Evolutionary conservation across 2,888 invertebrate genomes (phyloP), one percentile per base, ranked within the genome.

Genomic region (Chrysolina haemoptera): DNA sequence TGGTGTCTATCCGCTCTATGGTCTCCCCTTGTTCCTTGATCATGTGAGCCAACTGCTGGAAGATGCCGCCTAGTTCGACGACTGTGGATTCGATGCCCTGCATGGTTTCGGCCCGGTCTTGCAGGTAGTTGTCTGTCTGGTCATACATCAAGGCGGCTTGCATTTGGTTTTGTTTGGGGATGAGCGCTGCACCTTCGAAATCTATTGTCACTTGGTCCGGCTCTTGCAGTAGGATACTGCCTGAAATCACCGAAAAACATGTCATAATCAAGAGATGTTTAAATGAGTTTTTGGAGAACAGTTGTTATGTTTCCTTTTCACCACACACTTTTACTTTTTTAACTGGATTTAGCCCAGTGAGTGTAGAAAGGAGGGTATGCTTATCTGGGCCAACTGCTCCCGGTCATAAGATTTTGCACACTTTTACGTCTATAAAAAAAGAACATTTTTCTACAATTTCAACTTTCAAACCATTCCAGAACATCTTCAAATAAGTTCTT

Each of bases 11-110:
- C 86, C 99, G 93, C 84, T 97, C 96, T 6, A 98, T 97, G 89
- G 98, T 96, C 90, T 99, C 99, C 87, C 99, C 99, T 88, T 98
- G 98, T 87, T 98, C 98, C 85, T 98, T 96, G 2, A 99, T 98
- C 97, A 99, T 98, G 85, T 95, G 95, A 5, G 97, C 97, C 80
- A 97, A 87, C 88, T 98, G 98, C 84, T 96, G 96, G 88, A 99
- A 99, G 85, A 99, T 99, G 12, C 97, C 96, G n/a, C 99, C 99
- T 63, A 99, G 89, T 88, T 99, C 99, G 14, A 99, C 98, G 84
- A 99, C 99, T 18, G 99, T 99, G 67, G 97, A 96, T 89, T 99
- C 99, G 85, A 99, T 99, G 87, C 96, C 98, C 88, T 99, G 98
- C 98, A 99, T 99, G 0, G 99, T 98, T 87, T 98, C 98, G 50